Base-by-base conservation (phyloP, 1,140 invertebrate genomes). In the Drosophila suzukii region DNA sequence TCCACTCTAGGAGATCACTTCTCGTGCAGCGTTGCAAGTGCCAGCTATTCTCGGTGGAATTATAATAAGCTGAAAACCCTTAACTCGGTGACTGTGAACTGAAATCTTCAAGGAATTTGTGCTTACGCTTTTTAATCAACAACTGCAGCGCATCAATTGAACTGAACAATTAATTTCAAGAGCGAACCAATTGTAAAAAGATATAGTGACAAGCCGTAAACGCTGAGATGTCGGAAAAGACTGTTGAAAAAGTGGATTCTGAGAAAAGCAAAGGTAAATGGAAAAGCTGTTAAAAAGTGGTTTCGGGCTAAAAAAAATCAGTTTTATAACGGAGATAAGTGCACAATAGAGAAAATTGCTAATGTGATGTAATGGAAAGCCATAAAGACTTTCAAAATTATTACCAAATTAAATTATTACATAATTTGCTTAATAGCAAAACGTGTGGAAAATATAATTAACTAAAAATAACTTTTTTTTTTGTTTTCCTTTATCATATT, bases 251-350 rank as follows among this genome's bases (percentile, higher is more conserved):
- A 61, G 30, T 60, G 6, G 51, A 71, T 63, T 12, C 66, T 17
- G 58, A 61, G 10, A 82, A 88, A 44, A 36, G 13, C 12, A 78
- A 78, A 78, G 82, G 82, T 85, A 81, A 6, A 46, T 11, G 8
- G 30, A 34, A 34, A 34, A 46, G 43, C 3, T n/a, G 3, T 10
- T 43, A 43, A 3, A 10, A 43, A 43, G 27, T 3, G 27, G 6
- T n/a, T 39, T 11, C 0, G 7, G 1, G 3, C 13, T 12, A 39
- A 24, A 11, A 13, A 12, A 10, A 43, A 32, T 1, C 0, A 61
- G 13, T 17, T 17, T 7, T 5, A 30, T 15, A 0, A 27, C n/a
- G 1, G 3, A 38, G 8, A 38, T n/a, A 17, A 30, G 59, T 55
- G 27, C 13, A 27, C n/a, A 7, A 24, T 11, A 39, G n/a, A 12